Percentiles rank a stretch among this genome's conserved stretches.
phyloP scores from a whole-genome alignment of 2,113 vertebrate genomes.

The Sorex fumeus region DNA sequence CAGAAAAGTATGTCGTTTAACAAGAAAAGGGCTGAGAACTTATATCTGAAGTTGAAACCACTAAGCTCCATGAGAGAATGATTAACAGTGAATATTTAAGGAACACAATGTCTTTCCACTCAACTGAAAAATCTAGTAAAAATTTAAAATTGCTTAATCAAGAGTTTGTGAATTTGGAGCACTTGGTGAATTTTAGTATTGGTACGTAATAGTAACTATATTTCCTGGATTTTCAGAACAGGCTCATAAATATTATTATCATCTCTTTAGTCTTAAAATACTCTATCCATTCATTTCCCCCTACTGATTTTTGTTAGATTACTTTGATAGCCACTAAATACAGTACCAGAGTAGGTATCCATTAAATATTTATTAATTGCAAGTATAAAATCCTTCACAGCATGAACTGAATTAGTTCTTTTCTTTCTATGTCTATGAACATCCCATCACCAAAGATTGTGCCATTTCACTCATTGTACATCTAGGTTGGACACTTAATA shows the following conservation, averaged over 20 bases:
- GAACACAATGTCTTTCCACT: background rate
- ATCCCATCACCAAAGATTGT: background rate
- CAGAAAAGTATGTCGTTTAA: constrained; percentile 41
- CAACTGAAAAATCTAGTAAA: constrained; percentile 56
- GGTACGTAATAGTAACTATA: background rate
- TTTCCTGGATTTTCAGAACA: background rate
- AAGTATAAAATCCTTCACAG: background rate
- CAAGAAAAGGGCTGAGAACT: constrained; percentile 66
- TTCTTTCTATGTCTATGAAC: background rate
- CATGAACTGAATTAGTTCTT: background rate
- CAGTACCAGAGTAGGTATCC: background rate
- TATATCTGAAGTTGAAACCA: constrained; percentile 43
- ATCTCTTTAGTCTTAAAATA: background rate
- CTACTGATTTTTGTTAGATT: background rate
- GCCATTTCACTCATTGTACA: background rate
- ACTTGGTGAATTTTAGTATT: background rate
- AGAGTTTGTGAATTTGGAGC: constrained; percentile 23
- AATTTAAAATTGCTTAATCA: constrained; percentile 4
- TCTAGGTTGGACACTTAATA: background rate
- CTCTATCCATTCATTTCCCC: background rate
- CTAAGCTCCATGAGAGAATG: background rate
- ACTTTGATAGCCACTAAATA: background rate
- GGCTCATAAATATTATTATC: background rate
- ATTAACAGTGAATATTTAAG: constrained; percentile 10
- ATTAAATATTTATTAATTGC: constrained; percentile 29